Evolutionary conservation across 2,113 vertebrate genomes (phyloP).

Genomic region (Percopsis transmontana): DNA sequence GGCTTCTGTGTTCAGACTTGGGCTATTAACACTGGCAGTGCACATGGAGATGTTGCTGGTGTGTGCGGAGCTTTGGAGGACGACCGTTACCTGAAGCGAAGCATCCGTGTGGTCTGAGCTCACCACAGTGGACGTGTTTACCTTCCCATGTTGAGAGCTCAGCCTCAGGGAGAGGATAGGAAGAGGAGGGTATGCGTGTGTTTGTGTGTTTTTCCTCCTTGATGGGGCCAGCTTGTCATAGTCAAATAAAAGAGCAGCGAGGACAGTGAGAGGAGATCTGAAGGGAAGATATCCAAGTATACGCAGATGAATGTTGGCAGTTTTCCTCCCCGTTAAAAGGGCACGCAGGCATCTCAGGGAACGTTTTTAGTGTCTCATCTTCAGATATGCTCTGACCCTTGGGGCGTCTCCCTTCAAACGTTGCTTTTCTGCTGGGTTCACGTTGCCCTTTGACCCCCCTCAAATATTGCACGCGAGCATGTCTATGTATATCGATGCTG

Average conservation of each 20-base stretch:
- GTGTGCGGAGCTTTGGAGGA: slow-evolving; percentile 67
- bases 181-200: slow-evolving; percentile 32
- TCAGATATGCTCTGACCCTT: slow-evolving; percentile 52
- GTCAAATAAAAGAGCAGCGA: slow-evolving; percentile 43
- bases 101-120: slow-evolving; percentile 68
- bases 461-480: neutral
- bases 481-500: neutral
- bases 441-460: slow-evolving; percentile 28
- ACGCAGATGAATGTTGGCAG: slow-evolving; percentile 54
- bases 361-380: slow-evolving; percentile 43
- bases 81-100: slow-evolving; percentile 72
- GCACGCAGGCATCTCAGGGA: slow-evolving; percentile 38
- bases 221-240: slow-evolving; percentile 43
- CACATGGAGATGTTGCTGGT: slow-evolving; percentile 64
- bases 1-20: slow-evolving; percentile 61
- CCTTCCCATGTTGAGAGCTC: slow-evolving; percentile 68
- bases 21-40: slow-evolving; percentile 42
- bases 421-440: slow-evolving; percentile 32
- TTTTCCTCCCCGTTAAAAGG: slow-evolving; percentile 50
- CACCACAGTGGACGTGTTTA: slow-evolving; percentile 78
- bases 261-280: slow-evolving; percentile 45
- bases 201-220: slow-evolving; percentile 37
- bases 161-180: slow-evolving; percentile 50
- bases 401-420: slow-evolving; percentile 26
- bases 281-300: slow-evolving; percentile 48